phyloP scores from a whole-genome alignment of 2,888 invertebrate genomes.

The Sinopyrophorus schimmeli region DNA sequence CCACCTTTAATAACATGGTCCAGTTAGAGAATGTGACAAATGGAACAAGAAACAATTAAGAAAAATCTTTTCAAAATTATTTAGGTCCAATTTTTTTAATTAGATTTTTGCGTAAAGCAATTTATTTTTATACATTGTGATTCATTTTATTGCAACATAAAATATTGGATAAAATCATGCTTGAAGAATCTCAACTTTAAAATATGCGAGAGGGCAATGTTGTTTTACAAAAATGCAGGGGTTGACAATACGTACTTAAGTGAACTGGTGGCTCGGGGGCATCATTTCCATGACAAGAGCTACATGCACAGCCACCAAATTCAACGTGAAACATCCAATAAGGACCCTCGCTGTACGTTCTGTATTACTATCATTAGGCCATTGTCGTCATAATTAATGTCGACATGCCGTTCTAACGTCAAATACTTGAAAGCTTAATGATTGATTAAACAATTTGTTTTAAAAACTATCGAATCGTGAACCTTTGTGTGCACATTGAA shows the following conservation, averaged over 20 bases:
- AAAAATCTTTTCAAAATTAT: too few species aligned
- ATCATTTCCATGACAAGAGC: constrained; percentile 63
- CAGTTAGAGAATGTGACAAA: too few species aligned
- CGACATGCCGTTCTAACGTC: constrained; percentile 31
- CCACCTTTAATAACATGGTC: too few species aligned
- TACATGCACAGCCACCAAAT: constrained; percentile 48
- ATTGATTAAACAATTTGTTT: too few species aligned
- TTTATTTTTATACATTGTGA: too few species aligned
- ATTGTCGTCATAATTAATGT: constrained; percentile 40
- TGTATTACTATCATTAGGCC: constrained; percentile 43
- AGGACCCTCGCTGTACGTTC: constrained; percentile 36
- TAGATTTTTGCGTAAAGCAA: too few species aligned
- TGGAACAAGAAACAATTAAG: too few species aligned
- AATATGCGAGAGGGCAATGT: constrained; percentile 19
- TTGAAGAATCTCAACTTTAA: constrained; percentile 8
- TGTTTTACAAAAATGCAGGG: constrained; percentile 34
- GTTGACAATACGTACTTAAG: constrained; percentile 41
- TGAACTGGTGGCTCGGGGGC: constrained; percentile 55
- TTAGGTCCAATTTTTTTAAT: too few species aligned
- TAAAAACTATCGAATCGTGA: too few species aligned
- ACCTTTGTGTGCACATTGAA: too few species aligned
- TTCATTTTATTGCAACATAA: constrained; percentile 23
- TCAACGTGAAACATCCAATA: constrained; percentile 52
- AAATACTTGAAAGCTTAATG: constrained; percentile 14
- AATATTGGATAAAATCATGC: constrained; percentile 20